Base-by-base conservation (phyloP, 2,888 invertebrate genomes). In the Euspilapteryx auroguttella region DNA sequence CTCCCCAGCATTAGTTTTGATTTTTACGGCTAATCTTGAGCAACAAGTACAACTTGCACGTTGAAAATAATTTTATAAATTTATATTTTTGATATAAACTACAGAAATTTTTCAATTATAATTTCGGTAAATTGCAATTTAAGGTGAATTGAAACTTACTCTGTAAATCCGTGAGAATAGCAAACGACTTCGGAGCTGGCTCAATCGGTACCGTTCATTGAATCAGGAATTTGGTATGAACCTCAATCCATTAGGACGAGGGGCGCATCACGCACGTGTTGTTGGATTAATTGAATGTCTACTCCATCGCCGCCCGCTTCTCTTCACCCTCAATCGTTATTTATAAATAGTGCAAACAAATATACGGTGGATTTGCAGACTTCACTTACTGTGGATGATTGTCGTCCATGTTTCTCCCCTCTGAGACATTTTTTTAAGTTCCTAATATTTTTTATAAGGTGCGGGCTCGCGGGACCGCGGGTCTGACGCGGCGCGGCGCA, bases 221-320 rank as follows among this genome's bases (percentile, higher is more conserved):
- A 57, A 56, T 53, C 51, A 55, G 30, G 44, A 49, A 58, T 24
- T 24, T 24, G 24, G 24, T 15, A 54, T 56, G 55, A 47, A 42
- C 45, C 49, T 48, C 43, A 42, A 47, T 36, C 35, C 35, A 47
- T 37, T 37, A 38, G 37, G 45, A 24, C 44, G 50, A n/a, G n/a
- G 55, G 54, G 55, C 55, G 61, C 59, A 62, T 55, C 51, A 59
- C 63, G 63, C 69, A 68, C 68, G 71, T 73, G 68, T 63, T 62
- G 55, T 45, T 54, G 45, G 56, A 55, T 58, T 65, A 69, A 69
- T 65, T 68, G 63, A 61, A 64, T 61, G 55, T 53, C 53, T 55
- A 43, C 15, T 32, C 33, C 38, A 37, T 34, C 36, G 33, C 36
- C 37, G 40, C 35, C 44, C 41, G 29, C 17, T 20, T 13, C 29